Conservation (phyloP, 1,140 invertebrate species). For the Elymnias hypermnestra region DNA sequence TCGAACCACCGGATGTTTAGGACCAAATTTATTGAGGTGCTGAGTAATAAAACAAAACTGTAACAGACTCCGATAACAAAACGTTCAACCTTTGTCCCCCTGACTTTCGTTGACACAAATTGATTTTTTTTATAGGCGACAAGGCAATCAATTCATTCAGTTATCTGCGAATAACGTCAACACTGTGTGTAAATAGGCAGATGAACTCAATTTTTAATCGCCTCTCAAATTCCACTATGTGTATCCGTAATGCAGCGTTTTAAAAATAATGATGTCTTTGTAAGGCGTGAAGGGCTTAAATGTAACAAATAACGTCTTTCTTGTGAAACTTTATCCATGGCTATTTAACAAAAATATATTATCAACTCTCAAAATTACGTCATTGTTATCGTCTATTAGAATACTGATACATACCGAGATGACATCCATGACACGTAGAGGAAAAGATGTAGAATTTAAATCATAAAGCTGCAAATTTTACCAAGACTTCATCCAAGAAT, state of each 20-base stretch:
- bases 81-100: slow-evolving; percentile 41
- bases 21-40: slow-evolving; percentile 26
- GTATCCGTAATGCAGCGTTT: slow-evolving; percentile 9
- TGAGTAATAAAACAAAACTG: slow-evolving; percentile 30
- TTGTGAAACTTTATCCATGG: no score
- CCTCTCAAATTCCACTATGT: slow-evolving; percentile 16
- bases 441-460: no score
- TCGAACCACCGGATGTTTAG: slow-evolving; percentile 19
- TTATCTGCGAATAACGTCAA: slow-evolving; percentile 56
- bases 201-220: slow-evolving; percentile 31
- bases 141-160: slow-evolving; percentile 44
- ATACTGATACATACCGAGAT: no score
- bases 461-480: no score
- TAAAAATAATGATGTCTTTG: neutral
- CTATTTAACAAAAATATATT: no score
- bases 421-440: no score
- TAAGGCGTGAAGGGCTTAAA: neutral
- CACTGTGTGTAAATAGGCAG: slow-evolving; percentile 26
- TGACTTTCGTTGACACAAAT: slow-evolving; percentile 60
- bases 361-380: no score
- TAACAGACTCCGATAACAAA: slow-evolving; percentile 40
- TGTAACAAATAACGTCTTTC: neutral
- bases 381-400: no score
- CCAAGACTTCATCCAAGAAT: no score
- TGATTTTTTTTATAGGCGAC: slow-evolving; percentile 56